Percentiles rank a stretch among this genome's conserved stretches.
Evolutionary conservation across 1,140 invertebrate genomes (phyloP).

Genomic region (Medauroidea extradentata): DNA sequence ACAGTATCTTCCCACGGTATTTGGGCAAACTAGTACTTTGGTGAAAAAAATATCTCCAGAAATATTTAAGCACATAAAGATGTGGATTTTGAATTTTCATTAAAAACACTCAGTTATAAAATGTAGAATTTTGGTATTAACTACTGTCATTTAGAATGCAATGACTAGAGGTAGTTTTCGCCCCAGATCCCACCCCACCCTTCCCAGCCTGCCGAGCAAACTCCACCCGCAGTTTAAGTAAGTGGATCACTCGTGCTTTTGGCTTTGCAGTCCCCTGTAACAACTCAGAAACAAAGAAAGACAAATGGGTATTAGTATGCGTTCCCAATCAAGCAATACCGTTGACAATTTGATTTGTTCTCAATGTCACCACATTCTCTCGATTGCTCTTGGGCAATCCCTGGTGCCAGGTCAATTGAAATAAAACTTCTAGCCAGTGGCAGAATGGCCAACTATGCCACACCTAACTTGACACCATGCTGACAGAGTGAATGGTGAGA

Average conservation of each 20-base stretch:
- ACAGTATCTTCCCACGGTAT: too few species aligned
- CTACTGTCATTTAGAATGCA: too few species aligned
- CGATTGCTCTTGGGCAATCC: neutral
- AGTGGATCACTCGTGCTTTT: conserved; percentile 15
- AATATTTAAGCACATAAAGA: too few species aligned
- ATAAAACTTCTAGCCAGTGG: too few species aligned
- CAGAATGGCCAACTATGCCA: neutral
- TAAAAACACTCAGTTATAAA: too few species aligned
- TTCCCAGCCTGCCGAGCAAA: neutral
- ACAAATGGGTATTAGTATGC: conserved; percentile 11
- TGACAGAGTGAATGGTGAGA: neutral
- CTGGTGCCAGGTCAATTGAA: conserved; percentile 1
- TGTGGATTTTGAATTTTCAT: too few species aligned
- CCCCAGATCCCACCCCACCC: neutral
- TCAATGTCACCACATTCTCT: neutral
- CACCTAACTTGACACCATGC: neutral
- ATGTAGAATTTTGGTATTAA: too few species aligned
- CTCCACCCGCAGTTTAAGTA: conserved; percentile 13
- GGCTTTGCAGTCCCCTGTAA: conserved; percentile 16
- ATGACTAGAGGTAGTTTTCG: too few species aligned
- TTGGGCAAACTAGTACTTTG: too few species aligned
- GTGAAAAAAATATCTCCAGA: too few species aligned
- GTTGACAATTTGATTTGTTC: neutral
- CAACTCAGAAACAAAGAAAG: conserved; percentile 19
- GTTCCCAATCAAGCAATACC: neutral